Conservation (phyloP, 1,140 invertebrate species). For the Drosophila arawakana region DNA sequence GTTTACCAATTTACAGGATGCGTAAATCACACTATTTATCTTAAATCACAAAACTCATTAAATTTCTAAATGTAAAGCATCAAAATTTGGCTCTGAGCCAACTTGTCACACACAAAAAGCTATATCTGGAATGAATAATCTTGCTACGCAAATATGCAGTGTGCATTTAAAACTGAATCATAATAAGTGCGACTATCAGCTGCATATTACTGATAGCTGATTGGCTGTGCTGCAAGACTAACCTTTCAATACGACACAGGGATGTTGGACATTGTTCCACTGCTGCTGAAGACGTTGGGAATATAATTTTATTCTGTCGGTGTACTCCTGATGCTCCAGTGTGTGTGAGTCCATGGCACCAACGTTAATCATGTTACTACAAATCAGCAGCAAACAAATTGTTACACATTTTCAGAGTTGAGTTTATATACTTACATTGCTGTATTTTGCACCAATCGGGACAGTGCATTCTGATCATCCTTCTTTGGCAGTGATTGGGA, state of each 20-base stretch:
- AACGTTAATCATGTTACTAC: slow-evolving; percentile 93
- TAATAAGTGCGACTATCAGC: too few relatives aligned
- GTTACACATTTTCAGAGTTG: background rate
- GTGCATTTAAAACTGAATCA: too few relatives aligned
- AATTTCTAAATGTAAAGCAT: too few relatives aligned
- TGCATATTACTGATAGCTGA: too few relatives aligned
- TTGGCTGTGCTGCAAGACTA: background rate
- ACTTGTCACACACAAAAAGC: too few relatives aligned
- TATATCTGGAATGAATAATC: too few relatives aligned
- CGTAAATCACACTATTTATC: too few relatives aligned
- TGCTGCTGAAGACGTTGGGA: slow-evolving; percentile 87
- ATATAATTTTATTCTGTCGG: slow-evolving; percentile 90
- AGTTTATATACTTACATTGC: slow-evolving; percentile 87
- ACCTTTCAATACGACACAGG: slow-evolving; percentile 63
- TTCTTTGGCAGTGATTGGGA: slow-evolving; percentile 90
- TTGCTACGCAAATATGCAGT: too few relatives aligned
- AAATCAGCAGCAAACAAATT: slow-evolving; percentile 19
- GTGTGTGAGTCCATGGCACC: slow-evolving; percentile 91
- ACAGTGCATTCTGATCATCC: slow-evolving; percentile 95
- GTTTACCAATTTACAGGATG: too few relatives aligned
- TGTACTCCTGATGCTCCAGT: slow-evolving; percentile 91
- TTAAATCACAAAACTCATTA: too few relatives aligned
- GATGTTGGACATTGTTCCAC: slow-evolving; percentile 83
- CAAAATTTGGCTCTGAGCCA: too few relatives aligned
- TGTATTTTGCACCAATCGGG: slow-evolving; percentile 94